These are phyloP conservation scores for Manis javanica DNA, from an alignment of 2,797 vertebrate genomes.

Conservation along the genomic window DNA sequence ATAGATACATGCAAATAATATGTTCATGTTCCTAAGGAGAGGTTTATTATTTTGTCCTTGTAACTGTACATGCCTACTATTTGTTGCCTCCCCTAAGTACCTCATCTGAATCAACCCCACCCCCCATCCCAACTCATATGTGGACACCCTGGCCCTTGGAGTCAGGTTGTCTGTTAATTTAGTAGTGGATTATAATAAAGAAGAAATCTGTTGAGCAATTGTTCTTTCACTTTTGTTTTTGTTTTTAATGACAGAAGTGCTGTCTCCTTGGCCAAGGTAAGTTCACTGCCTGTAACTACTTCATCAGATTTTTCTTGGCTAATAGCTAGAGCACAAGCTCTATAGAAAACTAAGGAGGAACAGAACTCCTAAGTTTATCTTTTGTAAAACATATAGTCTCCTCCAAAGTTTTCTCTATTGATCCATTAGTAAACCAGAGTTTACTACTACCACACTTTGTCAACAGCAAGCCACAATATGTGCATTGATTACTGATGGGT, in stretches of 20 bases:
- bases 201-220: neutral
- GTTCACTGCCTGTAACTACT: neutral
- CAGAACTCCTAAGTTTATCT: constrained; percentile 33
- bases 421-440: neutral
- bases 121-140: neutral
- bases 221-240: neutral
- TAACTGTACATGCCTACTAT: neutral
- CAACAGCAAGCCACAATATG: neutral
- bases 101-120: too few relatives aligned
- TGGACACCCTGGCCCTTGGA: neutral
- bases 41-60: neutral
- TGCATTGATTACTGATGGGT: neutral
- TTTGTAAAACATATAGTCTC: neutral
- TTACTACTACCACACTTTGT: neutral
- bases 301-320: neutral
- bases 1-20: neutral
- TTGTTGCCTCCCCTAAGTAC: neutral
- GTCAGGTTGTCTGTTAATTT: neutral
- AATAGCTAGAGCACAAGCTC: neutral
- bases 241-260: neutral
- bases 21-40: neutral
- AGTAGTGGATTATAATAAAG: neutral
- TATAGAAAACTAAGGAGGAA: neutral
- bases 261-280: neutral
- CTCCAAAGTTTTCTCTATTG: neutral